phyloP scores from a whole-genome alignment of 2,113 vertebrate genomes.

The Oceanodroma tethys region DNA sequence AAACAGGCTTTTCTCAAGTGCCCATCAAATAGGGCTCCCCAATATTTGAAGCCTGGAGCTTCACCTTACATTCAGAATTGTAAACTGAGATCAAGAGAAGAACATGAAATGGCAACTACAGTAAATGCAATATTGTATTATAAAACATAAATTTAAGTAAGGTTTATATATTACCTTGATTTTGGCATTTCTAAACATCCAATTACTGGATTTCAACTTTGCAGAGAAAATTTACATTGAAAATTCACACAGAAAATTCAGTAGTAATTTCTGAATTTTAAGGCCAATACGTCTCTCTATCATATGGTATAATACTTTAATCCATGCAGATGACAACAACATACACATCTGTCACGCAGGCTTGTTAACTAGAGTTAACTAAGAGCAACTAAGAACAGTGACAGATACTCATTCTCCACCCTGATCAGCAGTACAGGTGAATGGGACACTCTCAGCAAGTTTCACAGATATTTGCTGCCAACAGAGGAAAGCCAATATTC shows the following conservation, averaged over 20 bases:
- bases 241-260: not conserved
- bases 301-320: not conserved
- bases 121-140: not conserved
- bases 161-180: not conserved
- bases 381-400: not conserved
- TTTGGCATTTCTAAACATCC: not conserved
- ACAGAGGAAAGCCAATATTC: not conserved
- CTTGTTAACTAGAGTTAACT: not conserved
- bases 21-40: no score
- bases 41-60: not conserved
- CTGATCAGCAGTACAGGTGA: not conserved
- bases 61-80: not conserved
- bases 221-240: not conserved
- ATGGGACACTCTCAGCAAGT: not conserved
- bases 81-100: not conserved
- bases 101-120: not conserved
- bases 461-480: not conserved
- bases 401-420: not conserved
- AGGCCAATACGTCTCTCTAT: fast-evolving
- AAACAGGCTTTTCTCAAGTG: not conserved
- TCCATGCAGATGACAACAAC: not conserved
- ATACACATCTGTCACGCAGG: not conserved
- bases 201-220: not conserved
- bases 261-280: not conserved
- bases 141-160: not conserved